Conservation (phyloP, 2,797 vertebrate genomes). For the Cephalopachus bancanus region DNA sequence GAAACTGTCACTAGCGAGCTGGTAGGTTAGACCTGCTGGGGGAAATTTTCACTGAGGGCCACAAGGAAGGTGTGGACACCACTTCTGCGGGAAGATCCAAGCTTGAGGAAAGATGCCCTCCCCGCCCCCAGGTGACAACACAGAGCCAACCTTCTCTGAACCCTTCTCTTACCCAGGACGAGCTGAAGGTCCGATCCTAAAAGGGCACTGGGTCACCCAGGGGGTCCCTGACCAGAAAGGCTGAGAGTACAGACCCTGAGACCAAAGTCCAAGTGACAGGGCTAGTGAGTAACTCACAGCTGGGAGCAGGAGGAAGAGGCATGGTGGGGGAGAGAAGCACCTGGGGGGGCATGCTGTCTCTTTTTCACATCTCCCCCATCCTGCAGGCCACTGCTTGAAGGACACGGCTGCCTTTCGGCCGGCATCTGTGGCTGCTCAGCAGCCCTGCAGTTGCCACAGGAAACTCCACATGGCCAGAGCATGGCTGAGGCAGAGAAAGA, state of each 20-base stretch:
- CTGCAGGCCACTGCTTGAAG: not conserved
- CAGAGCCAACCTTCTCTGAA: not conserved
- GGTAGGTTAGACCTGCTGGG: not conserved
- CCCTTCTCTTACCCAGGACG: not conserved
- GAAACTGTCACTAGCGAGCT: too few relatives aligned
- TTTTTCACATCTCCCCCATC: too few relatives aligned
- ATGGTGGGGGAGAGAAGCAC: too few relatives aligned
- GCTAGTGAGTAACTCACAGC: not conserved
- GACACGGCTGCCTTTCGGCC: not conserved
- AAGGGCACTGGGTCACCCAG: not conserved
- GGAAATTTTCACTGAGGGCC: not conserved
- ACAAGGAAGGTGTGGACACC: not conserved
- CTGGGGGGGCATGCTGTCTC: not conserved
- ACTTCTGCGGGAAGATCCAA: not conserved
- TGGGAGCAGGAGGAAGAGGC: not conserved
- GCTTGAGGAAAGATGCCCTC: not conserved
- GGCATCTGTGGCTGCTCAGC: not conserved
- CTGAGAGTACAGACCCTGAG: not conserved
- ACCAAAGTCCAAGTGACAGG: not conserved
- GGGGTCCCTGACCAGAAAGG: not conserved
- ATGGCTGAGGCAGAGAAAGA: not conserved
- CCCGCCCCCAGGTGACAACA: not conserved
- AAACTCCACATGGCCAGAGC: conserved; percentile 41
- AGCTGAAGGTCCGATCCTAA: not conserved
- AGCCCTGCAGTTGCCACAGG: not conserved